phyloP scores from a whole-genome alignment of 2,888 invertebrate genomes.

The Pseudolycoriella hygida region DNA sequence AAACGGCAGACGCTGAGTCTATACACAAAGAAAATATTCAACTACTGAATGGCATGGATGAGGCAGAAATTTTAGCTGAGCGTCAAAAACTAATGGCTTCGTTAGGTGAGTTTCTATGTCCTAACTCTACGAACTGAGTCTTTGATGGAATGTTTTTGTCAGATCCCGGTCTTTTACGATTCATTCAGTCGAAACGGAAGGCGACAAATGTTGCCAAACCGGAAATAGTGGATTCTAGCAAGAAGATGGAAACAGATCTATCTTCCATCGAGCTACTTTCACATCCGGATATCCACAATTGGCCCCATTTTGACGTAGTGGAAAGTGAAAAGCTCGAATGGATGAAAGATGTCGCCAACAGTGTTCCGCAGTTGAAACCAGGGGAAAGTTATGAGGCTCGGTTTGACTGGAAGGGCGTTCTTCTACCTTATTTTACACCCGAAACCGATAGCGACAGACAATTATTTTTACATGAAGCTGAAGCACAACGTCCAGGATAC shows the following conservation, averaged over 20 bases:
- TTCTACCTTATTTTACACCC: slow-evolving; percentile 52
- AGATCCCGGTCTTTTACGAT: slow-evolving; percentile 49
- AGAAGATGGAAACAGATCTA: background rate
- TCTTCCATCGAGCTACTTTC: background rate
- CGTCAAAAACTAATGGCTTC: slow-evolving; percentile 43
- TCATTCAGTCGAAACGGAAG: slow-evolving; percentile 17
- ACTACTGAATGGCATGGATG: slow-evolving; percentile 46
- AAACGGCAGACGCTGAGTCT: background rate
- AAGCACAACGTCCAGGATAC: slow-evolving; percentile 81
- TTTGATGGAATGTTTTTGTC: too few species aligned
- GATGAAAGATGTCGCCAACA: slow-evolving; percentile 53
- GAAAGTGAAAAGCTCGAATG: slow-evolving; percentile 79
- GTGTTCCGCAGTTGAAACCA: slow-evolving; percentile 36
- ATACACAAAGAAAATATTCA: slow-evolving; percentile 61
- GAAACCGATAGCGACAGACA: slow-evolving; percentile 35
- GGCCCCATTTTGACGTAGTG: slow-evolving; percentile 69
- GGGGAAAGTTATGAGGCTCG: slow-evolving; percentile 56
- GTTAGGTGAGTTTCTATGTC: slow-evolving; percentile 16
- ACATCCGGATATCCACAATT: slow-evolving; percentile 44
- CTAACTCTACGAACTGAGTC: too few species aligned
- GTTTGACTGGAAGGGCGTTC: slow-evolving; percentile 66
- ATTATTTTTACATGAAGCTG: slow-evolving; percentile 85
- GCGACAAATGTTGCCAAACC: slow-evolving; percentile 1
- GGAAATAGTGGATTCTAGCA: background rate
- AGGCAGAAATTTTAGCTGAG: slow-evolving; percentile 58